phyloP scores from a whole-genome alignment of 2,113 vertebrate genomes.

The Etheostoma cragini region DNA sequence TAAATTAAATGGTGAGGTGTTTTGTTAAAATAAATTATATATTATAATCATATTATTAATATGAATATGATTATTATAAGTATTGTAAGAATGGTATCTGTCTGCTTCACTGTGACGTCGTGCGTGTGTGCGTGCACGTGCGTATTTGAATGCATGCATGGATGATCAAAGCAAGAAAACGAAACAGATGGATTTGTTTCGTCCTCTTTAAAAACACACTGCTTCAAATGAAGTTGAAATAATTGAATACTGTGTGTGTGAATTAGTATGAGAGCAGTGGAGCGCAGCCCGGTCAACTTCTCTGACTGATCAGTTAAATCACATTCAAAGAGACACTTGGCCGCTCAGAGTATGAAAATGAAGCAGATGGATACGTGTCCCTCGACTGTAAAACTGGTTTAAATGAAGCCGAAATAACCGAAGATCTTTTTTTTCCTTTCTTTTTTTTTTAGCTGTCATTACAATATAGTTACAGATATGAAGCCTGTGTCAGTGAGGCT shows the following conservation, averaged over 20 bases:
- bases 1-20: neutral
- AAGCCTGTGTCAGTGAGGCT: conserved; percentile 35
- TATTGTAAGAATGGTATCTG: neutral
- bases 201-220: conserved; percentile 27
- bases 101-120: neutral
- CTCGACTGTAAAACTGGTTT: conserved; percentile 50
- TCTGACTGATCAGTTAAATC: conserved; percentile 58
- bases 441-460: conserved; percentile 28
- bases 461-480: conserved; percentile 16
- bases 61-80: neutral
- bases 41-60: neutral
- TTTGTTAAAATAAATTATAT: neutral
- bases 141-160: conserved; percentile 32
- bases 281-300: conserved; percentile 39
- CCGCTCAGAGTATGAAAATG: conserved; percentile 48
- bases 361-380: conserved; percentile 64
- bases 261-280: conserved; percentile 35
- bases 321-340: conserved; percentile 68
- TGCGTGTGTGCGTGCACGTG: neutral
- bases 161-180: conserved; percentile 44
- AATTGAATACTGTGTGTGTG: conserved; percentile 29
- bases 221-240: conserved; percentile 56
- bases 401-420: conserved; percentile 59
- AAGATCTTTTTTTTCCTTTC: conserved; percentile 11
- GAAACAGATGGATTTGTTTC: conserved; percentile 56